Evolutionary conservation across 2,888 invertebrate species (phyloP).

Genomic region (Caenorhabditis imperialis): DNA sequence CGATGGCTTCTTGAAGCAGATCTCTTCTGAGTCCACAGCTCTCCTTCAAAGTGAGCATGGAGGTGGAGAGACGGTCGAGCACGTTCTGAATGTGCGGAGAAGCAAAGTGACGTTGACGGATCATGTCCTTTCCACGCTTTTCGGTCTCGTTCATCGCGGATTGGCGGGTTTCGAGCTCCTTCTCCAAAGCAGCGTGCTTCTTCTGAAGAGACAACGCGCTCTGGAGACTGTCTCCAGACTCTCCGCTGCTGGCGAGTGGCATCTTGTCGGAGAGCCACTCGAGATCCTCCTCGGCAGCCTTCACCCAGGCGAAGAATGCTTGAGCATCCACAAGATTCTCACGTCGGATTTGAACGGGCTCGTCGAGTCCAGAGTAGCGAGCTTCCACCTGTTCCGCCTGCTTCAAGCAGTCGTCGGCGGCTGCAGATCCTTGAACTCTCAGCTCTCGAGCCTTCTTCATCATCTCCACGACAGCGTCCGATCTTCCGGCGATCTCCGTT

Average conservation of each 20-base stretch:
- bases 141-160: constrained; percentile 67
- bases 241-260: constrained; percentile 90
- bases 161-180: constrained; percentile 79
- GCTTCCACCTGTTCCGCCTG: constrained; percentile 82
- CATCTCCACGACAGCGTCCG: constrained; percentile 68
- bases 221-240: constrained; percentile 85
- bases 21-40: constrained; percentile 55
- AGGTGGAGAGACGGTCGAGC: constrained; percentile 80
- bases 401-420: constrained; percentile 81
- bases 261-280: constrained; percentile 93
- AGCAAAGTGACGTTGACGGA: constrained; percentile 86
- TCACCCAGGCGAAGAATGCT: constrained; percentile 88
- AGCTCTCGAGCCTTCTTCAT: constrained; percentile 79
- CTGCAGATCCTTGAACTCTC: constrained; percentile 55
- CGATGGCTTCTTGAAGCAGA: constrained; percentile 80
- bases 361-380: constrained; percentile 80
- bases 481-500: constrained; percentile 70
- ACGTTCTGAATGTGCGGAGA: constrained; percentile 84
- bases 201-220: constrained; percentile 92
- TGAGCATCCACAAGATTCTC: constrained; percentile 93
- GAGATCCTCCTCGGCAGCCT: constrained; percentile 93
- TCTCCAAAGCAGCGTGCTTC: constrained; percentile 92
- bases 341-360: constrained; percentile 81
- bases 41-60: constrained; percentile 54
- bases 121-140: constrained; percentile 67